Base-by-base conservation (phyloP, 2,797 vertebrate genomes). In the Alexandromys oeconomus region DNA sequence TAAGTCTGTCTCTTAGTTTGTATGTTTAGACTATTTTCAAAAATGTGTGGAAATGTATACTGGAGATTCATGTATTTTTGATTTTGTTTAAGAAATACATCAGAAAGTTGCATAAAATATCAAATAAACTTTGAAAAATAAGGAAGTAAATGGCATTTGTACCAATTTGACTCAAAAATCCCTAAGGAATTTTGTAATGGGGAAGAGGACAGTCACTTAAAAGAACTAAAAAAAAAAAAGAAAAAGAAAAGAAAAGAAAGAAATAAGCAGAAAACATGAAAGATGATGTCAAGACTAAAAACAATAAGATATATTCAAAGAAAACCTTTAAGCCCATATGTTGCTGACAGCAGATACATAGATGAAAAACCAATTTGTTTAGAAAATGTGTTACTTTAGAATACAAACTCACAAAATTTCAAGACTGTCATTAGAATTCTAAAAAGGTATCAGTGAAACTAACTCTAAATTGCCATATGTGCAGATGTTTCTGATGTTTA, bases 401-500 rank as follows among this genome's bases (percentile, higher is more conserved):
- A 40, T 40, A 89, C 31, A 92, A 89, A 91, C 61, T 87, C 77
- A 84, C 57, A 93, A 94, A 85, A 85, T 81, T 92, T 97, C 25
- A 77, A 80, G 79, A 92, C 51, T 54, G 27, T 85, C 82, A 89
- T 97, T 92, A 87, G n/a, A 87, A 95, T 96, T 73, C 86, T n/a
- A 57, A 95, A 80, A 65, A 91, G 59, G n/a, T 87, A 93, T 89
- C 82, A 54, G 92, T 82, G 48, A 29, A 93, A 89, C 78, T 79
- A 97, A 94, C 91, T 91, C 84, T 59, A 97, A 96, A 43, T 92
- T 97, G 46, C 84, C 89, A 51, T 86, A 1, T 80, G 71, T 67
- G 88, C 91, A 97, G 86, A 96, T 97, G 95, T 96, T 97, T 86
- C 71, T 94, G 59, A 37, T 92, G 95, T 92, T 96, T 97, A 76